Evolutionary conservation across 2,113 vertebrate species (phyloP).

Genomic region (Charadrius vociferus): DNA sequence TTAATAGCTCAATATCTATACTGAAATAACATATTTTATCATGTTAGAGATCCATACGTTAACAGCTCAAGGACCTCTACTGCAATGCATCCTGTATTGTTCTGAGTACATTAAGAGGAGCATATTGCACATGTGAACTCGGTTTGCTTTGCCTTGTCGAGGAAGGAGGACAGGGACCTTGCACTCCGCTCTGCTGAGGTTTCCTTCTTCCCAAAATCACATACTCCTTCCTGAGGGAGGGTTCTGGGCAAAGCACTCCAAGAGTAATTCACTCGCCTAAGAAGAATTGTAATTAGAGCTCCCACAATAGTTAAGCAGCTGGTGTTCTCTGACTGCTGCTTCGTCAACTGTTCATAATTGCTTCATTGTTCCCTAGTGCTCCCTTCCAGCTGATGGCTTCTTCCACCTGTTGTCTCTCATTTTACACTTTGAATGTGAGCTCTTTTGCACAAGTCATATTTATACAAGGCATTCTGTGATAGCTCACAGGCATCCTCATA

Average conservation of each 20-base stretch:
- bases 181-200: background rate
- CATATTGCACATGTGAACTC: fast-evolving
- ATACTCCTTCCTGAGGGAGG: background rate
- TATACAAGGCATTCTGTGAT: background rate
- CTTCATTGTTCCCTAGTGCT: slow-evolving; percentile 61
- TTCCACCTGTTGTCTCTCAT: slow-evolving; percentile 61
- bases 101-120: background rate
- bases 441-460: background rate
- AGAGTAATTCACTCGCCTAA: slow-evolving; percentile 36
- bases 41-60: background rate
- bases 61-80: background rate
- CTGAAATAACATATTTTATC: slow-evolving; percentile 14
- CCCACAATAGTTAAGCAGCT: slow-evolving; percentile 63
- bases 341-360: slow-evolving; percentile 51
- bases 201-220: background rate
- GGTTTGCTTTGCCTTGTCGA: background rate
- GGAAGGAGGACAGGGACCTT: background rate
- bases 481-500: background rate
- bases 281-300: slow-evolving; percentile 64
- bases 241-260: background rate
- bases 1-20: background rate
- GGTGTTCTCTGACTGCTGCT: slow-evolving; percentile 67
- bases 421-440: background rate
- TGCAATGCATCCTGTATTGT: background rate
- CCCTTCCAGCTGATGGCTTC: slow-evolving; percentile 50